Evolutionary conservation across 2,888 invertebrate species (phyloP).

Genomic region (Caenorhabditis drosophilae): DNA sequence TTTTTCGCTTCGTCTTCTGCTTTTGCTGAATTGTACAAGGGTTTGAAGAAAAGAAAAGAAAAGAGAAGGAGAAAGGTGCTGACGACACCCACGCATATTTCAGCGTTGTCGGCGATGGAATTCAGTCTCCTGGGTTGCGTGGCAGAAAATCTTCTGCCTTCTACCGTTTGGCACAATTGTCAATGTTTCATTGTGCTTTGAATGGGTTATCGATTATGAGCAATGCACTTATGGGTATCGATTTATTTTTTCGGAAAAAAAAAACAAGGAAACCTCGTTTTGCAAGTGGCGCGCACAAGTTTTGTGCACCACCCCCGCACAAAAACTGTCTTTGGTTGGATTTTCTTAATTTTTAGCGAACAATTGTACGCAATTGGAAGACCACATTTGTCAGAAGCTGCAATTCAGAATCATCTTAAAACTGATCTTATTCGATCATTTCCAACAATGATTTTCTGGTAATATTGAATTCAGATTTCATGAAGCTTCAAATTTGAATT

Average conservation of each 20-base stretch:
- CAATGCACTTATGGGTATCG: constrained; percentile 37
- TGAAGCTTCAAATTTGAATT: too few species aligned
- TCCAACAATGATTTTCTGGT: constrained; percentile 49
- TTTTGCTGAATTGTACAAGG: constrained; percentile 47
- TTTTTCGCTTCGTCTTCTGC: constrained; percentile 40
- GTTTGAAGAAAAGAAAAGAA: constrained; percentile 4
- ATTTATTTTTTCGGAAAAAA: neutral
- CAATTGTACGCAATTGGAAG: constrained; percentile 39
- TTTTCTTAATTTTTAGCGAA: constrained; percentile 19
- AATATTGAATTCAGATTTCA: constrained; percentile 9
- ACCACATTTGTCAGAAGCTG: constrained; percentile 39
- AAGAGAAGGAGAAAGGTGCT: neutral
- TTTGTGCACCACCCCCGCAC: too few species aligned
- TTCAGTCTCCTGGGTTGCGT: constrained; percentile 49
- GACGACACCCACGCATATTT: too few species aligned
- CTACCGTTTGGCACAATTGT: constrained; percentile 53
- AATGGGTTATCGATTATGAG: constrained; percentile 48
- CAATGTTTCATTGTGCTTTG: constrained; percentile 50
- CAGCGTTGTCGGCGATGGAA: constrained; percentile 55
- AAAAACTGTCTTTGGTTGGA: too few species aligned
- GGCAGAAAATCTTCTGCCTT: constrained; percentile 53
- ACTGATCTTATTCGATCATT: constrained; percentile 41
- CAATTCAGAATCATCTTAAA: constrained; percentile 39
- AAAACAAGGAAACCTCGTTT: neutral
- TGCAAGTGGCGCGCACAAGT: too few species aligned